Base-by-base conservation (phyloP, 2,888 invertebrate species). In the Athrips mouffetella region DNA sequence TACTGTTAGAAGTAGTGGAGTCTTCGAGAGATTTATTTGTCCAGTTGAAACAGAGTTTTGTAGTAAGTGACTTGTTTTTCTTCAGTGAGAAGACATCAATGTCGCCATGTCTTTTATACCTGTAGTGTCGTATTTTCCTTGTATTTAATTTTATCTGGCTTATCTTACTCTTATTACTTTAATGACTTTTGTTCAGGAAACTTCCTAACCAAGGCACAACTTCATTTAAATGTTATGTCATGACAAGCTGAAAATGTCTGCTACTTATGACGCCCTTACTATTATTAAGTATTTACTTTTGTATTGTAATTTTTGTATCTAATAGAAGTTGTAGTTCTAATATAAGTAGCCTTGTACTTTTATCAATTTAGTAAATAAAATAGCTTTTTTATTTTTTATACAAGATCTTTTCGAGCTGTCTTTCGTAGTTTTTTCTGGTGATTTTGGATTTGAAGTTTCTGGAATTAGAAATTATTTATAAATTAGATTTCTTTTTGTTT, bases 151-250 rank as follows among this genome's bases (percentile, higher is more conserved):
- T n/a, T 37, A 37, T 37, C 21, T 37, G n/a, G 37, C 25, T 25
- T 11, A 40, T 40, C 25, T 40, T 3, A 31, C 25, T 11, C 16
- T 44, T 21, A 44, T 31, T 27, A 2, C 2, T 3, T 27, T n/a
- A 30, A 44, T n/a, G n/a, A n/a, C n/a, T n/a, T n/a, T n/a, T 21
- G 35, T 45, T 37, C 33, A 45, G 25, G 35, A 45, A 41, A 33
- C 27, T 45, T 45, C 33, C 27, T 35, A 35, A 45, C 27, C 15
- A 27, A 1, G 8, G 13, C 21, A 16, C 2, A 8, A 7, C 37
- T 37, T 21, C 37, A 37, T n/a, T 11, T n/a, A 11, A 11, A 18
- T 11, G 37, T 37, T 37, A 37, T 37, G 37, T 37, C 37, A 37
- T 21, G 18, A 1, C 37, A 21, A 37, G 11, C 21, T 11, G 11